Evolutionary conservation across 2,113 vertebrate species (phyloP), one percentile per base, ranked within the genome.

Genomic region (Urocolius indicus): DNA sequence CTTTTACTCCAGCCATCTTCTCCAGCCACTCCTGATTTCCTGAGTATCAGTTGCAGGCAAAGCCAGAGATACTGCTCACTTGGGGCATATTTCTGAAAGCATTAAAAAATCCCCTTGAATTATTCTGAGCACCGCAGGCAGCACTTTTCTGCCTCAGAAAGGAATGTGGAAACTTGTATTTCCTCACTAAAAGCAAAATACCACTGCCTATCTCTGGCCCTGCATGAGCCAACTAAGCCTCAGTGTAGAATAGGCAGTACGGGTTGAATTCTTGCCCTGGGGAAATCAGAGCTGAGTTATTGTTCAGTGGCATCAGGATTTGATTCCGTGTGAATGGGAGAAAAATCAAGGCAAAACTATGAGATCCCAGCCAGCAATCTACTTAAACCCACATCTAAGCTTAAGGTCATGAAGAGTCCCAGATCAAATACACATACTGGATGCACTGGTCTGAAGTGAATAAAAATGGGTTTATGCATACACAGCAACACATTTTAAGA

Each of bases 261-360:
- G 18, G 67, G 48, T 32, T 77, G 85, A 91, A 88, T 84, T 88
- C 57, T 79, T 81, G 79, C 79, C 72, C 72, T 11, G 1, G 85
- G 59, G 90, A 95, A 93, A 87, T 89, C 82, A 88, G 90, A 90
- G 61, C 72, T 84, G 89, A 83, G 82, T 83, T 95, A 93, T 95
- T 94, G 91, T 95, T 95, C 91, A 76, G 76, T 49, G 54, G 61
- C 93, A 96, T 95, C 85, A 94, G 85, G 94, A 96, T 93, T 21
- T 87, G 71, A 90, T 94, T 93, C 72, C 52, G 21, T 43, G 38
- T 80, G 84, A 95, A 93, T 36, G 32, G 72, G 43, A 69, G 43
- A 83, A 87, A 83, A 91, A 94, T 22, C 71, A 92, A 85, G 69
- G 75, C 89, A 96, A 73, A 93, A 87, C n/a, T 11, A 55, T 20